Percentiles rank a stretch among this genome's conserved stretches.
Conservation (phyloP, 2,888 invertebrate species). For the Caradrina clavipalpis region DNA sequence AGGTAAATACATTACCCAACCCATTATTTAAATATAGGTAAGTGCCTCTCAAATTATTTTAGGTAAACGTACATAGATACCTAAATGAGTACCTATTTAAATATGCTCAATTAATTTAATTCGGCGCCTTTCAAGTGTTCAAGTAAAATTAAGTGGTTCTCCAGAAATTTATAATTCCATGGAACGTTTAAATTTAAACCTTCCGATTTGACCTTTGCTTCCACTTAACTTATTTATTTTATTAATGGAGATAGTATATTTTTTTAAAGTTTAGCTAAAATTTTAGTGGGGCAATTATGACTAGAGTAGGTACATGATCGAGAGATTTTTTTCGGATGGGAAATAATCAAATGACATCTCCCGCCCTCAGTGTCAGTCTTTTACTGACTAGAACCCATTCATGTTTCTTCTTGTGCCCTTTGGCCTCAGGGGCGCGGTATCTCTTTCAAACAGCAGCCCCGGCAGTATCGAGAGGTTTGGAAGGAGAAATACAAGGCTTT, state of each 20-base stretch:
- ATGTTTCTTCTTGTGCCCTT: too few species aligned
- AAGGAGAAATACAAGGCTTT: too few species aligned
- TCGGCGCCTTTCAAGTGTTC: constrained; percentile 16
- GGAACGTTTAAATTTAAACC: constrained; percentile 8
- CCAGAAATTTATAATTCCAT: constrained; percentile 22
- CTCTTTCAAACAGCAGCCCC: too few species aligned
- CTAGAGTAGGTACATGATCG: too few species aligned
- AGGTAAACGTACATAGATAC: constrained; percentile 18
- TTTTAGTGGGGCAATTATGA: too few species aligned
- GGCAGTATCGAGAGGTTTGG: too few species aligned
- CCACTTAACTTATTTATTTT: constrained; percentile 14
- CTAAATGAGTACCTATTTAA: constrained; percentile 32
- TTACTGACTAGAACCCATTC: too few species aligned
- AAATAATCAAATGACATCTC: too few species aligned
- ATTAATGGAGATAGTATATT: neutral
- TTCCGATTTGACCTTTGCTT: constrained; percentile 3
- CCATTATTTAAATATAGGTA: constrained; percentile 29
- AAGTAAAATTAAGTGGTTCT: constrained; percentile 27
- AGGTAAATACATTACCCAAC: neutral
- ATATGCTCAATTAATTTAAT: constrained; percentile 36
- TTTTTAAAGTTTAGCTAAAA: too few species aligned
- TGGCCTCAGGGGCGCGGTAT: too few species aligned
- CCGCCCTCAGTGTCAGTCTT: too few species aligned
- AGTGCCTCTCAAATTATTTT: constrained; percentile 31
- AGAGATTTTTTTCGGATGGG: too few species aligned